Evolutionary conservation across 2,888 invertebrate species (phyloP).

Genomic region (Rhabditoides inermis): DNA sequence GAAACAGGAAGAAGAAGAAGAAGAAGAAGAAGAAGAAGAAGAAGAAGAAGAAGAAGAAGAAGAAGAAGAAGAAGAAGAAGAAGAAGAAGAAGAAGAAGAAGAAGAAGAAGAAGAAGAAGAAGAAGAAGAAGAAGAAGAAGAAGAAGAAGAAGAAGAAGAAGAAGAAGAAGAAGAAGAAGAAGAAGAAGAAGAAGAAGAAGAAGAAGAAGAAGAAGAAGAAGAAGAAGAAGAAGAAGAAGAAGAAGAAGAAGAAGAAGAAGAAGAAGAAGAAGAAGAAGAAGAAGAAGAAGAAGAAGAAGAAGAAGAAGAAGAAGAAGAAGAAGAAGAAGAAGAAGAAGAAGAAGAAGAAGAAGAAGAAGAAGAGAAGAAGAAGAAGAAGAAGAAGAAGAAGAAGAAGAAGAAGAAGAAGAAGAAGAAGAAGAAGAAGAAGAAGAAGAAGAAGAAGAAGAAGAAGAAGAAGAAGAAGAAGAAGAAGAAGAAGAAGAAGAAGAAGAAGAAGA

Average conservation of each 20-base stretch:
- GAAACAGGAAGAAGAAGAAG: not conserved
- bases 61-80: slow-evolving; percentile 1
- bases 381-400: slow-evolving; percentile 8
- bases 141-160: not conserved
- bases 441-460: slow-evolving; percentile 1
- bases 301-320: slow-evolving; percentile 2
- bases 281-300: not conserved
- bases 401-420: slow-evolving; percentile 1
- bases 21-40: not conserved
- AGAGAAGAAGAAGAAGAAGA: slow-evolving; percentile 7
- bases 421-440: slow-evolving; percentile 1
- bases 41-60: not conserved
- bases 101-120: slow-evolving; percentile 4
- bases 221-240: slow-evolving; percentile 12
- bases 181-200: slow-evolving; percentile 7
- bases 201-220: slow-evolving; percentile 16
- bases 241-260: slow-evolving; percentile 12
- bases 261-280: slow-evolving; percentile 2
- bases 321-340: not conserved
- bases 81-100: not conserved
- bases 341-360: slow-evolving; percentile 7
- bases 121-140: slow-evolving; percentile 2
- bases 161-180: slow-evolving; percentile 1
- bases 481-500: slow-evolving; percentile 1
- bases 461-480: slow-evolving; percentile 1